Base-by-base conservation (phyloP, 2,888 invertebrate species). In the Plagodis dolabraria region DNA sequence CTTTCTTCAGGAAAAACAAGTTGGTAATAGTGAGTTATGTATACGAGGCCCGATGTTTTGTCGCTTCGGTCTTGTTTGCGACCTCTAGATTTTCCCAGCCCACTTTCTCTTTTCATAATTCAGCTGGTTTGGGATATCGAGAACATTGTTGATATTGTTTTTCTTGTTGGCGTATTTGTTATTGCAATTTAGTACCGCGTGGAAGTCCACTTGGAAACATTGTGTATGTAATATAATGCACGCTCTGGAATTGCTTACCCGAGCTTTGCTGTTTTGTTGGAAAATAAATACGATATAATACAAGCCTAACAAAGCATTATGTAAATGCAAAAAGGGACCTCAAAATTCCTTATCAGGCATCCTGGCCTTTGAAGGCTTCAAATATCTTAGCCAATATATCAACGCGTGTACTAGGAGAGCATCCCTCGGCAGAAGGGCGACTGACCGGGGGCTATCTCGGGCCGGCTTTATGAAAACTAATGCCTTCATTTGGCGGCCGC, bases 391-490 rank as follows among this genome's bases (percentile, higher is more conserved):
- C 66, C 77, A 72, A 85, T 84, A 83, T 83, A 86, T 85, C 82
- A 82, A 75, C 67, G 69, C 65, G 73, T 70, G 74, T 77, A 82
- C 77, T 70, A 82, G 76, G 74, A 75, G 72, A 71, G 75, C 81
- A 82, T 80, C 81, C 83, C 82, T 77, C 65, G 74, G 74, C 65
- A 65, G 75, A 73, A 74, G 77, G 77, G 73, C 74, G 79, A 80
- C 43, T 80, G 83, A 83, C 84, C 84, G 82, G 78, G 53, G 83
- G 86, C 86, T 86, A 87, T 86, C 88, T 82, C 80, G 83, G 75
- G 74, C 74, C 70, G 84, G 89, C 86, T 89, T 91, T 90, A 91
- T 90, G 90, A 89, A 90, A 90, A 91, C 91, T 89, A 91, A 91
- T 91, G 90, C 90, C 88, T 91, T 90, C 89, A 90, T 91, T 90